Percentiles rank a stretch among this genome's conserved stretches.
phyloP scores from a whole-genome alignment of 2,113 vertebrate genomes.

The Tyrannus savana region DNA sequence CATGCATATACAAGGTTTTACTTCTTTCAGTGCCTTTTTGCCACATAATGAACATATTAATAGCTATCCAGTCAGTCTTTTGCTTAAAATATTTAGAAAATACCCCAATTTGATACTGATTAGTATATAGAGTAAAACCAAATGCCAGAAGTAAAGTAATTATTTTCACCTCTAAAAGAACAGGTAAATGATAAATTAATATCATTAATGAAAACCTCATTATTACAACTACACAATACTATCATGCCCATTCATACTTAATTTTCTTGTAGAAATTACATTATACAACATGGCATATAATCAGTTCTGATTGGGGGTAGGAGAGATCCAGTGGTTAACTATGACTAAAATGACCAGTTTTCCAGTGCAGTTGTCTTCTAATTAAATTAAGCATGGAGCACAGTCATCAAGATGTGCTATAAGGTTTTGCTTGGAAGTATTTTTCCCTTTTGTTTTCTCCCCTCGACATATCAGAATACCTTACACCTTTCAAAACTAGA shows the following conservation, averaged over 20 bases:
- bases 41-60: neutral
- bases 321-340: constrained; percentile 27
- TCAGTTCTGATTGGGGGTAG: constrained; percentile 6
- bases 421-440: constrained; percentile 26
- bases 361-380: constrained; percentile 42
- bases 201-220: constrained; percentile 22
- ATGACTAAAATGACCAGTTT: constrained; percentile 41
- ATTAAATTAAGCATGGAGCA: constrained; percentile 50
- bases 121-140: neutral
- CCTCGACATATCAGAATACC: neutral
- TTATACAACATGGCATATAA: constrained; percentile 7
- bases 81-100: constrained; percentile 9
- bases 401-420: constrained; percentile 3
- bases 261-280: constrained; percentile 35
- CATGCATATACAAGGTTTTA: neutral
- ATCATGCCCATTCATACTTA: neutral
- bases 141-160: neutral
- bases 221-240: constrained; percentile 13
- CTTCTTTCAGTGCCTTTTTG: neutral
- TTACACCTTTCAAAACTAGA: constrained; percentile 20
- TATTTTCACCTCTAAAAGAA: neutral
- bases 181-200: constrained; percentile 8
- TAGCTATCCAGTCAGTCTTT: neutral
- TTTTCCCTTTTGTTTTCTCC: neutral
- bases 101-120: neutral